Conservation (phyloP, 1,140 invertebrate genomes). For the Panulirus ornatus region DNA sequence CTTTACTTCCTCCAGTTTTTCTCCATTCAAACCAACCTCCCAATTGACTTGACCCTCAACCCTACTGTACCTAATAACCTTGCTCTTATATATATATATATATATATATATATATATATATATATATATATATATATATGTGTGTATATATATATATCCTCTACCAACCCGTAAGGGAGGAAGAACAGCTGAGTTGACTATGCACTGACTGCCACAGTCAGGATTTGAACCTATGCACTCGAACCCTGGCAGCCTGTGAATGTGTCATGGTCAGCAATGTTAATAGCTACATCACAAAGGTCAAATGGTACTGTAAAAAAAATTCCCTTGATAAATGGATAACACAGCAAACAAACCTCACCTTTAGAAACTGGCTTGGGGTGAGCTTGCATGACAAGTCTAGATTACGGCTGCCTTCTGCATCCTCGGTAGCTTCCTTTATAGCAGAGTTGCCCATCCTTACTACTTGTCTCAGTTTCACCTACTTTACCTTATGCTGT, state of each 20-base stretch:
- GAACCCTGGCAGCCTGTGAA: background rate
- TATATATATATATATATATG: background rate
- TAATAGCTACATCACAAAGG: background rate
- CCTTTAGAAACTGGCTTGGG: slow-evolving; percentile 60
- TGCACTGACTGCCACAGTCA: too few relatives aligned
- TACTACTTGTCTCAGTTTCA: background rate
- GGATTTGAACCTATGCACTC: background rate
- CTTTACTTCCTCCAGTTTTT: too few relatives aligned
- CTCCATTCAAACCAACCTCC: too few relatives aligned
- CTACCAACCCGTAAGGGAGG: background rate
- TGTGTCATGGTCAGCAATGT: background rate
- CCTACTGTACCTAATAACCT: too few relatives aligned
- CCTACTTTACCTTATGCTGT: background rate
- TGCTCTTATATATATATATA: too few relatives aligned
- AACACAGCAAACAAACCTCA: background rate
- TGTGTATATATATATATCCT: too few relatives aligned
- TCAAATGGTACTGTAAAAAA: background rate
- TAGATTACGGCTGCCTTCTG: slow-evolving; percentile 16
- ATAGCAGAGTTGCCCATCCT: slow-evolving; percentile 51
- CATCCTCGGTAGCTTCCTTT: slow-evolving; percentile 58
- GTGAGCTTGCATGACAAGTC: slow-evolving; percentile 53
- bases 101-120: background rate
- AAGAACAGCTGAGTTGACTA: background rate
- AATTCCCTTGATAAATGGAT: background rate
- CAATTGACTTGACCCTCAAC: too few relatives aligned